These are phyloP conservation scores for Noctua comes DNA, from an alignment of 2,888 invertebrate species.

Conservation along the genomic window DNA sequence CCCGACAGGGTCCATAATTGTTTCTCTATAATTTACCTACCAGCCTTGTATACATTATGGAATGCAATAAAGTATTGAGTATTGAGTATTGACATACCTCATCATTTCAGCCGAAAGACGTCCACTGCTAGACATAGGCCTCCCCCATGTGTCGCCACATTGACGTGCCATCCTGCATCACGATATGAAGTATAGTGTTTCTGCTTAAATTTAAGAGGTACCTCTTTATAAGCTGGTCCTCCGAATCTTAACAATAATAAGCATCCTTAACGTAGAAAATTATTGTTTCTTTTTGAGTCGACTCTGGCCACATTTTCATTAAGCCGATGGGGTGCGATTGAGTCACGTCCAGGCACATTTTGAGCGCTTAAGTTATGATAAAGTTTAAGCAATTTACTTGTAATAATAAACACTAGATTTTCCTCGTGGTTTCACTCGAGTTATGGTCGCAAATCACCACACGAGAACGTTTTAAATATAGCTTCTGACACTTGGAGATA, in stretches of 20 bases:
- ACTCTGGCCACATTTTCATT: constrained; percentile 17
- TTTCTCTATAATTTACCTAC: too few relatives aligned
- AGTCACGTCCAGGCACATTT: constrained; percentile 5
- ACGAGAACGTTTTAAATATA: not conserved
- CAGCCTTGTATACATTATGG: too few relatives aligned
- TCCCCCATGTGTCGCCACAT: too few relatives aligned
- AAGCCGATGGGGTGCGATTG: constrained; percentile 27
- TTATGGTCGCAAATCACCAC: not conserved
- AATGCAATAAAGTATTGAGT: too few relatives aligned
- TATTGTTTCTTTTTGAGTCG: not conserved
- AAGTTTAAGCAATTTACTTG: constrained; percentile 8
- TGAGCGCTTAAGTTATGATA: constrained; percentile 10
- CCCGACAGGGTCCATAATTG: too few relatives aligned
- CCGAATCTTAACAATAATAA: not conserved
- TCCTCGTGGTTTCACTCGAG: not conserved
- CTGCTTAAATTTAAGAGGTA: not conserved
- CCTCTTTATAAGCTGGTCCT: not conserved
- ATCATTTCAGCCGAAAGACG: too few relatives aligned
- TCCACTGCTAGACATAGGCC: too few relatives aligned
- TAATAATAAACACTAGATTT: constrained; percentile 14
- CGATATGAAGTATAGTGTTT: not conserved
- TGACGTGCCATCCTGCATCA: not conserved
- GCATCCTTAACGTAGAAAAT: not conserved
- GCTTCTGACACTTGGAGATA: not conserved
- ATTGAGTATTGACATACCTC: too few relatives aligned